phyloP scores from a whole-genome alignment of 2,797 vertebrate genomes.

The Lepidocolaptes lacrymiger region DNA sequence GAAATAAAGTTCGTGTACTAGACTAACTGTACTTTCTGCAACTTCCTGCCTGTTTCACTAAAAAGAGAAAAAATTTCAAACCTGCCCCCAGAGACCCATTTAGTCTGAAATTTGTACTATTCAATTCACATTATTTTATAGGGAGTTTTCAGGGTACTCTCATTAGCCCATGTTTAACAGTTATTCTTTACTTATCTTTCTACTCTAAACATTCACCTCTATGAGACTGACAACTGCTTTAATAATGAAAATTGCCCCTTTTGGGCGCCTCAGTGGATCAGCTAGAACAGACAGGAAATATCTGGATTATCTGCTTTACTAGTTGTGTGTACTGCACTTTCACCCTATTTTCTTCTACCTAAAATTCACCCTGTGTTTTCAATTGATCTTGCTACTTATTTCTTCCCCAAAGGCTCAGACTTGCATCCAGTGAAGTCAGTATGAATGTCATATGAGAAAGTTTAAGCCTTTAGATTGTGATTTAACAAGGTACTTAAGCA shows the following conservation, averaged over 20 bases:
- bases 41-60: neutral
- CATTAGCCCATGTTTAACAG: neutral
- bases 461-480: constrained; percentile 35
- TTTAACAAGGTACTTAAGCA: constrained; percentile 48
- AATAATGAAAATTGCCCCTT: neutral
- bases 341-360: neutral
- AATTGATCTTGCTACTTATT: constrained; percentile 12
- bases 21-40: neutral
- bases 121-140: neutral
- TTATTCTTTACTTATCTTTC: neutral
- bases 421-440: constrained; percentile 24
- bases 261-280: neutral
- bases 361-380: constrained; percentile 24
- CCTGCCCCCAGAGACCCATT: neutral
- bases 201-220: neutral
- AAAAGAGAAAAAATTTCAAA: neutral
- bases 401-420: constrained; percentile 9
- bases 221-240: neutral
- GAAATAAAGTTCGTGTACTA: neutral
- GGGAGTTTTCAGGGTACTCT: neutral
- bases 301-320: constrained; percentile 17
- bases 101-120: neutral
- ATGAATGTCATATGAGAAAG: constrained; percentile 29
- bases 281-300: neutral
- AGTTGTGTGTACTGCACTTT: neutral